These are phyloP conservation scores for Caretta caretta DNA, from an alignment of 2,113 vertebrate species.

Conservation along the genomic window DNA sequence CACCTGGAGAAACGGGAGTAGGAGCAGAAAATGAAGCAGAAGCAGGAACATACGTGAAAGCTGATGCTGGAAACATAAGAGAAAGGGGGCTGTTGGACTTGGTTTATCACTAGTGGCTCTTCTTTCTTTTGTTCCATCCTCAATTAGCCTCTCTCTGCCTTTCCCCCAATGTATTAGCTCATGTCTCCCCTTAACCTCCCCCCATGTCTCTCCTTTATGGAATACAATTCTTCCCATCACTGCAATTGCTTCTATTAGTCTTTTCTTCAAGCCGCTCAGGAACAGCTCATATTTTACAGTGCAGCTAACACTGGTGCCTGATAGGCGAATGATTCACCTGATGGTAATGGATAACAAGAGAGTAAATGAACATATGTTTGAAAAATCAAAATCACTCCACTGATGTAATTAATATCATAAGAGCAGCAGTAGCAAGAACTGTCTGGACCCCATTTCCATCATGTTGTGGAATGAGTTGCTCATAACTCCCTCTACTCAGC, in stretches of 20 bases:
- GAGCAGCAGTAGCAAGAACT: background rate
- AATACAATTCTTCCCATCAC: background rate
- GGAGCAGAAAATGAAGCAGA: background rate
- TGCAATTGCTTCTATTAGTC: background rate
- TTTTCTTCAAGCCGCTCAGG: background rate
- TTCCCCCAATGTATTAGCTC: background rate
- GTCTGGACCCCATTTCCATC: background rate
- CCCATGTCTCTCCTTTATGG: background rate
- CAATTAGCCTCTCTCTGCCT: background rate
- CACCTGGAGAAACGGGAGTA: background rate
- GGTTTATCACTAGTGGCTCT: background rate
- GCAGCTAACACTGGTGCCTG: background rate
- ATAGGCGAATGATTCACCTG: background rate
- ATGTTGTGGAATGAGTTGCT: background rate
- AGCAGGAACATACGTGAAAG: background rate
- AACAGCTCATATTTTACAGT: background rate
- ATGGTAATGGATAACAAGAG: background rate
- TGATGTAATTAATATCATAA: background rate
- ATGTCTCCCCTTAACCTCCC: background rate
- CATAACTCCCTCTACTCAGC: background rate
- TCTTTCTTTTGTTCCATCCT: background rate
- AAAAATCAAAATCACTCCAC: background rate
- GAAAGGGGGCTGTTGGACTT: background rate
- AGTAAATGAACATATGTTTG: background rate
- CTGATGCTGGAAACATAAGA: background rate